Evolutionary conservation across 2,888 invertebrate genomes (phyloP), one percentile per base, ranked within the genome.

Genomic region (Harpalus rubripes): DNA sequence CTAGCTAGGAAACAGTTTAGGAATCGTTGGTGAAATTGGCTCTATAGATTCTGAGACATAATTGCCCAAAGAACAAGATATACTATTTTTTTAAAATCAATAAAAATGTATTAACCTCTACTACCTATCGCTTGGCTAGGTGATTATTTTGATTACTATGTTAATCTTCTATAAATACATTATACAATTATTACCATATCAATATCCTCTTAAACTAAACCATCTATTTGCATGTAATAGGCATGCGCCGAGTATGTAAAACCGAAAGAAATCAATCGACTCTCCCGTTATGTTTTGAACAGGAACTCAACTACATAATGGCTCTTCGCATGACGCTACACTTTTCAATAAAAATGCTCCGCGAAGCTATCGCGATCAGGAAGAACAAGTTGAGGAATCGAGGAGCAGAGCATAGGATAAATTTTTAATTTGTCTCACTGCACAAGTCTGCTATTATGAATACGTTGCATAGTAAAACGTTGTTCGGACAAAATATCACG

Each of bases 371-470:
- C 68, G 68, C 68, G 26, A 32, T 6, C 22, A 26, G 68, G 32
- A 32, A 68, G 39, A 32, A n/a, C 68, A 39, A 12, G 68, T 32
- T 68, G 68, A 32, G 32, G 68, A 68, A 32, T 68, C 39, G 26
- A 12, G 10, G 63, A 63, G 7, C 10, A 26, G 22, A 26, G 63
- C 52, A 78, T 59, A 39, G 68, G 58, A 79, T 32, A 16, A 32
- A 79, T 59, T 79, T 79, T 59, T 39, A 79, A 59, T 79, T 59
- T 79, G 79, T 58, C 58, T 79, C 58, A 59, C 26, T 79, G 39
- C 59, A 61, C 59, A 78, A 68, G 68, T 61, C 80, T 81, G 56
- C 65, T 81, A 81, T 81, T 81, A 68, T 68, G 65, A 81, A 81
- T 56, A 56, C 78, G 78, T 81, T 81, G 81, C 65, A 81, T 81